Evolutionary conservation across 2,888 invertebrate species (phyloP).

Genomic region (Brenthis ino): DNA sequence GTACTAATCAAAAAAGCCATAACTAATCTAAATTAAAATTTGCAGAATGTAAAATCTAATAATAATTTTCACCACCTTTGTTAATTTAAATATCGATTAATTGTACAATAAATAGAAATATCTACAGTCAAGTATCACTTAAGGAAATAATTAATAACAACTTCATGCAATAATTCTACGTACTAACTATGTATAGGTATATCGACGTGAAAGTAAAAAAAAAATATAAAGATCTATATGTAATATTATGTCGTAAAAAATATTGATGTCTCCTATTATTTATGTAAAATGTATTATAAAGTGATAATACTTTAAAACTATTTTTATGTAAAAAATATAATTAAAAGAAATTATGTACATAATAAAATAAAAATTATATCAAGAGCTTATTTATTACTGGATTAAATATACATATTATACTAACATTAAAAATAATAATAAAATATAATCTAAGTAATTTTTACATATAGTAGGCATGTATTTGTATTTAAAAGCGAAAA

Average conservation of each 20-base stretch:
- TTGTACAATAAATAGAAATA: neutral
- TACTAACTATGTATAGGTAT: too few relatives aligned
- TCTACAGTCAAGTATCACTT: too few relatives aligned
- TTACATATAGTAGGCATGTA: slow-evolving; percentile 6
- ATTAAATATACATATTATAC: neutral
- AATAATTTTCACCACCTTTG: neutral
- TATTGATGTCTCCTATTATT: neutral
- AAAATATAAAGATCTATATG: neutral
- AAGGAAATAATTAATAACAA: too few relatives aligned
- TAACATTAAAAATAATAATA: neutral
- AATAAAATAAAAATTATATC: slow-evolving; percentile 2
- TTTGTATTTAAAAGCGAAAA: slow-evolving; percentile 24
- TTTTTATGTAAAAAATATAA: neutral
- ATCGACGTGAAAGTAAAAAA: neutral
- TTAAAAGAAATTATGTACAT: neutral
- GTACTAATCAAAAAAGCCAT: neutral
- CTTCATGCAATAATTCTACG: too few relatives aligned
- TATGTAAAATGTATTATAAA: slow-evolving; percentile 1
- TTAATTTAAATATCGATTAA: neutral
- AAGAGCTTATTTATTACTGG: neutral
- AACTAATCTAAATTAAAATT: neutral
- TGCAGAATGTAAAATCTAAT: neutral
- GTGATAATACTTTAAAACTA: neutral
- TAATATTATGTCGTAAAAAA: neutral
- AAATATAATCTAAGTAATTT: slow-evolving; percentile 1